Conservation (phyloP, 2,888 invertebrate genomes). For the Thereva nobilitata region DNA sequence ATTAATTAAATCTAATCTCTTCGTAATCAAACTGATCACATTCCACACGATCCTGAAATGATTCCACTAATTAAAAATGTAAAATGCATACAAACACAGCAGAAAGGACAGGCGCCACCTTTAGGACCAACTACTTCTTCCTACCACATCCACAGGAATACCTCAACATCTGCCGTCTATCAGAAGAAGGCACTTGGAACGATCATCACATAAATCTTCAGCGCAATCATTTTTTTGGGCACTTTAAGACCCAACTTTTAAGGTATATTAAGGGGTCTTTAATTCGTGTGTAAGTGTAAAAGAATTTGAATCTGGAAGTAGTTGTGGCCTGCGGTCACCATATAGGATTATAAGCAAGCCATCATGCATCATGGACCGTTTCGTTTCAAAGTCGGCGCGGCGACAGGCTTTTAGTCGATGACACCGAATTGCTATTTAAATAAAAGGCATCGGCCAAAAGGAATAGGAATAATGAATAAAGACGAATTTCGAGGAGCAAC, state of each 20-base stretch:
- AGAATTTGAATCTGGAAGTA: conserved; percentile 7
- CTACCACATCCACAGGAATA: too few relatives aligned
- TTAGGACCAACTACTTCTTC: too few relatives aligned
- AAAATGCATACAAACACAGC: too few relatives aligned
- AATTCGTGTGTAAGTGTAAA: conserved; percentile 3
- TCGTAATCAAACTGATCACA: too few relatives aligned
- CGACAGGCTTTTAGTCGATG: conserved; percentile 58
- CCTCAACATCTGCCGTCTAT: conserved; percentile 16
- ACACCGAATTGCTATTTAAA: conserved; percentile 58
- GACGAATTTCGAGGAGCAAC: neutral
- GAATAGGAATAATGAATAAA: conserved; percentile 2
- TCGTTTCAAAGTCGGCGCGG: conserved; percentile 41
- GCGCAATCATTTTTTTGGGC: conserved; percentile 13
- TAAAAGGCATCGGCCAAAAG: conserved; percentile 8
- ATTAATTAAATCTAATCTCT: too few relatives aligned
- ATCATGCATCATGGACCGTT: conserved; percentile 41
- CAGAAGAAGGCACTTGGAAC: conserved; percentile 7
- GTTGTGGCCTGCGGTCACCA: neutral
- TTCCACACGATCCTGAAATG: too few relatives aligned
- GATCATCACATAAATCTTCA: conserved; percentile 34
- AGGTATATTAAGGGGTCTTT: neutral
- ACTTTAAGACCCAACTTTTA: neutral
- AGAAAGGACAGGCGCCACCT: too few relatives aligned
- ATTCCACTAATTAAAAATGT: too few relatives aligned
- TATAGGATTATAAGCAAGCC: conserved; percentile 24